Percentiles rank a stretch among this genome's conserved stretches.
Conservation (phyloP, 2,797 vertebrate species). For the Intellagama lesueurii region DNA sequence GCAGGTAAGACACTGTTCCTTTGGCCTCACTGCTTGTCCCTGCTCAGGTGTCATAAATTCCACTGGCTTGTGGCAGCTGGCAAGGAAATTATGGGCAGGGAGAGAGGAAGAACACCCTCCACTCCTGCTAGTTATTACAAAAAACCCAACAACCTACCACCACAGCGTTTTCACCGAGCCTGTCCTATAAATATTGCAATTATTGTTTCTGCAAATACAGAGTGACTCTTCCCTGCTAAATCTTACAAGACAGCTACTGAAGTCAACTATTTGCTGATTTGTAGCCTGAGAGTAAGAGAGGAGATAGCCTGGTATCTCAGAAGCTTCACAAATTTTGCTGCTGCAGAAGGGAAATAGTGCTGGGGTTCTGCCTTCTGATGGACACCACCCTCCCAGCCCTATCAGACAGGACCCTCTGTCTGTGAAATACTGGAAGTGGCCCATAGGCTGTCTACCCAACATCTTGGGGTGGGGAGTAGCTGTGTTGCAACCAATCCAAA, state of each 20-base stretch:
- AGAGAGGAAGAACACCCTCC: neutral
- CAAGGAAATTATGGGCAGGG: neutral
- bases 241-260: conserved; percentile 13
- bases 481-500: too few species aligned
- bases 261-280: conserved; percentile 13
- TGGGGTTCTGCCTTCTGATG: neutral
- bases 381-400: neutral
- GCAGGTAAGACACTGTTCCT: neutral
- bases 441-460: too few species aligned
- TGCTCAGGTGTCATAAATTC: conserved; percentile 13
- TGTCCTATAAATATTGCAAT: conserved; percentile 23
- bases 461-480: too few species aligned
- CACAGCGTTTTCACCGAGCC: neutral
- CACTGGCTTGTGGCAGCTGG: neutral
- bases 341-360: neutral
- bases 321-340: neutral
- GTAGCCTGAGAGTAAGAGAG: neutral
- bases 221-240: neutral
- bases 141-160: too few species aligned
- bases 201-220: conserved; percentile 11
- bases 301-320: neutral
- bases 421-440: too few species aligned
- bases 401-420: neutral
- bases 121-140: conserved; percentile 1
- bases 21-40: neutral